Conservation (phyloP, 1,140 invertebrate species). For the Magallana angulata region DNA sequence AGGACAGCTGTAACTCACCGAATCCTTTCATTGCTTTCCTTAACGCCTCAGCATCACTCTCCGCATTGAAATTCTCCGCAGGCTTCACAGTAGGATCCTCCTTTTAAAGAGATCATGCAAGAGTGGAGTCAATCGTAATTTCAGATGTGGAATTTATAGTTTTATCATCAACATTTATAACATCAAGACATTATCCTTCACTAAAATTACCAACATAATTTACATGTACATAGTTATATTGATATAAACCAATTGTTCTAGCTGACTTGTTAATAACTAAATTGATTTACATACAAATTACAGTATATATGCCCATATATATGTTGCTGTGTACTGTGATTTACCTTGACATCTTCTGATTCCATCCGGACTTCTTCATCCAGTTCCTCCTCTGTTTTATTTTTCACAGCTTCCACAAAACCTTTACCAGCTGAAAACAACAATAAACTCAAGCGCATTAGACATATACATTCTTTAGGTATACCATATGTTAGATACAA, state of each 20-base stretch:
- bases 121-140: too few species aligned
- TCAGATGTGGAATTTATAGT: too few species aligned
- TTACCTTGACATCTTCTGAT: slow-evolving; percentile 68
- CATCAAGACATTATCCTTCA: too few species aligned
- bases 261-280: too few species aligned
- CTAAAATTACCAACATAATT: too few species aligned
- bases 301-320: background rate
- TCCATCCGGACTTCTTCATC: slow-evolving; percentile 74
- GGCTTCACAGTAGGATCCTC: slow-evolving; percentile 74
- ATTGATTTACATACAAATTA: too few species aligned
- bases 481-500: too few species aligned
- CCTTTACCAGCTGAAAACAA: slow-evolving; percentile 71
- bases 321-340: background rate
- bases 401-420: slow-evolving; percentile 74
- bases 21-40: slow-evolving; percentile 77
- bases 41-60: slow-evolving; percentile 73
- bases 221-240: too few species aligned
- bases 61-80: slow-evolving; percentile 75
- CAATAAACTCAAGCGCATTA: too few species aligned
- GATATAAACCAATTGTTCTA: too few species aligned
- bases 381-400: slow-evolving; percentile 74
- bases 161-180: too few species aligned
- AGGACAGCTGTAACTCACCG: slow-evolving; percentile 61
- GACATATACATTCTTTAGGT: too few species aligned
- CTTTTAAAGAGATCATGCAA: slow-evolving; percentile 44